These are phyloP conservation scores for Caenorhabditis plicata DNA, from an alignment of 2,888 invertebrate genomes.

Conservation along the genomic window DNA sequence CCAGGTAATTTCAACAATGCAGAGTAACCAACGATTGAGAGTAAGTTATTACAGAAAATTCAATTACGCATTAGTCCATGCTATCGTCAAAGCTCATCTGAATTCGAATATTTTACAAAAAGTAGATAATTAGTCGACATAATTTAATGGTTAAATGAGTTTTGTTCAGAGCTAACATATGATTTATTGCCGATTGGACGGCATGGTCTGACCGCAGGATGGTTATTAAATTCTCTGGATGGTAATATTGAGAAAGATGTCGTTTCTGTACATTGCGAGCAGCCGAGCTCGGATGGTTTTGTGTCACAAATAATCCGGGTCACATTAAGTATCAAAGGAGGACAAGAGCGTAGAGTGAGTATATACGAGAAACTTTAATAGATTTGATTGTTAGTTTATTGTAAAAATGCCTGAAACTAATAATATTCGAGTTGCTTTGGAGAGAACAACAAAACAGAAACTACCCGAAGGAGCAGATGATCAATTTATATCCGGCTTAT, in stretches of 20 bases:
- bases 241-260: background rate
- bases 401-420: constrained; percentile 43
- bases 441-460: constrained; percentile 20
- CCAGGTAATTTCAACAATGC: too few species aligned
- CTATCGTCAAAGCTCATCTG: constrained; percentile 6
- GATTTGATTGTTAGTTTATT: constrained; percentile 24
- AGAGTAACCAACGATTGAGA: too few species aligned
- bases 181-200: constrained; percentile 21
- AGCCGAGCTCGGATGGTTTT: constrained; percentile 36
- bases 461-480: constrained; percentile 34
- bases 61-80: constrained; percentile 1
- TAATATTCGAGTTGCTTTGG: constrained; percentile 33
- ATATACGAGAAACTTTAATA: background rate
- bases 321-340: constrained; percentile 8
- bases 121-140: constrained; percentile 3
- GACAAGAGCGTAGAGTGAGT: constrained; percentile 17
- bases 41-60: constrained; percentile 8
- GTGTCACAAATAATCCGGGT: constrained; percentile 43
- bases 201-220: constrained; percentile 25
- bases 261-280: constrained; percentile 7
- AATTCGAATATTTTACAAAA: constrained; percentile 22
- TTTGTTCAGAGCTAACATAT: constrained; percentile 9
- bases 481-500: constrained; percentile 27
- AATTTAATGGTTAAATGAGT: background rate
- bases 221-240: constrained; percentile 16